Evolutionary conservation across 2,113 vertebrate genomes (phyloP), one percentile per base, ranked within the genome.

Genomic region (Dendropsophus ebraccatus): DNA sequence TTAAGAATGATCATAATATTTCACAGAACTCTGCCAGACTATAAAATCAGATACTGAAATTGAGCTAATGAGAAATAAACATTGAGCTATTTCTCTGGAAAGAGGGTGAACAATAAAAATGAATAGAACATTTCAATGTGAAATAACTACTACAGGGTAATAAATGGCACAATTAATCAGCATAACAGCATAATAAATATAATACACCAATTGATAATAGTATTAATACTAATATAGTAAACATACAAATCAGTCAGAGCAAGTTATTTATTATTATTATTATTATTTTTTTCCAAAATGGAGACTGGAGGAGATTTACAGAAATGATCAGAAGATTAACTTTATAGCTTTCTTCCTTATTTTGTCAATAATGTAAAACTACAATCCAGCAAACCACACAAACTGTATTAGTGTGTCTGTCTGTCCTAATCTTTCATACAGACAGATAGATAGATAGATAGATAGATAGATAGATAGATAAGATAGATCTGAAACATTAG

Each of bases 1-100:
- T n/a, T 49, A 25, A 62, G 19, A 76, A 58, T 74, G 25, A 75
- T 75, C 54, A 58, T 84, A 75, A 75, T 62, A 84, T 84, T 84
- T 62, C 32, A 65, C 25, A 76, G 41, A 76, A 65, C 28, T 41
- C 37, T 17, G n/a, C n/a, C 56, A 76, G 70, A 65, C 54, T 49
- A 84, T 50, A 30, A 70, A 70, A 70, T 16, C 37, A 81, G 79
- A 69, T 82, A 50, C 32, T 17, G 60, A 69, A 82, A 81, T 35
- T 35, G 80, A 69, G 41, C 62, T 70, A 50, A 82, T 52, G 35
- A 60, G 41, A 82, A 35, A 32, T 69, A 62, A 62, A 45, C 78
- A 62, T 47, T 81, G 78, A 47, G 41, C n/a, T 62, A 8, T 19
- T 37, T 45, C 23, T 81, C 37, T n/a, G n/a, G 78, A 28, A 0